A percentile compares a stretch with the other conserved stretches of the same genome.
phyloP scores from a whole-genome alignment of 2,888 invertebrate genomes.

The Shargacucullia verbasci region DNA sequence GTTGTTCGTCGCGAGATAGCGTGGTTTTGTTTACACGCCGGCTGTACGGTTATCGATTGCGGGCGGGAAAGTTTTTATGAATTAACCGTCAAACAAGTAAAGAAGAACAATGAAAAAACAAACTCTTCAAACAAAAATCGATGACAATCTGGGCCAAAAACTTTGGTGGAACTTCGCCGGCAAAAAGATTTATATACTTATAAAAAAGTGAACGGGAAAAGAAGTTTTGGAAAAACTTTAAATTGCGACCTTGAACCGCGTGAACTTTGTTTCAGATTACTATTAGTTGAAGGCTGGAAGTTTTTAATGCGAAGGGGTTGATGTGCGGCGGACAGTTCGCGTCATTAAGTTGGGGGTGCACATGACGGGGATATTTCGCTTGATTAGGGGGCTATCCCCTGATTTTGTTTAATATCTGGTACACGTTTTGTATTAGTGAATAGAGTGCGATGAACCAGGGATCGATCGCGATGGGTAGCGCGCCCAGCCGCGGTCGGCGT shows the following conservation, averaged over 20 bases:
- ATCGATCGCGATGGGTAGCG: constrained; percentile 76
- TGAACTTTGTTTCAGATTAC: constrained; percentile 88
- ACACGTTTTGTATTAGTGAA: constrained; percentile 68
- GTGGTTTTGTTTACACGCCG: constrained; percentile 82
- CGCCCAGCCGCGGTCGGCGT: constrained; percentile 70
- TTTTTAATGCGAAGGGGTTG: constrained; percentile 83
- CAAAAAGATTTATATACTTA: constrained; percentile 89
- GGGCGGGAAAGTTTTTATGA: constrained; percentile 88
- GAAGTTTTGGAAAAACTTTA: constrained; percentile 89
- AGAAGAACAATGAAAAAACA: constrained; percentile 90
- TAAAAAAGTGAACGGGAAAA: constrained; percentile 88
- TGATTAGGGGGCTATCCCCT: constrained; percentile 65
- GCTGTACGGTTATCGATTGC: constrained; percentile 82
- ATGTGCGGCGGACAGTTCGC: constrained; percentile 70
- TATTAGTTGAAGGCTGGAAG: constrained; percentile 84
- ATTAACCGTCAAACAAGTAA: constrained; percentile 90
- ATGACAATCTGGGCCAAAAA: constrained; percentile 90
- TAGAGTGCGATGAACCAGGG: constrained; percentile 79
- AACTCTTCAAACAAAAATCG: constrained; percentile 90
- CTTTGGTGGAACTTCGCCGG: constrained; percentile 85
- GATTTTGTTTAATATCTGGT: constrained; percentile 66
- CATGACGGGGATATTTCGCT: constrained; percentile 73
- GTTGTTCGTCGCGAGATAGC: constrained; percentile 44
- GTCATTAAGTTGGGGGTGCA: constrained; percentile 71
- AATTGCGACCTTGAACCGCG: constrained; percentile 89